Conservation (phyloP, 2,113 vertebrate species). For the Mustela nigripes region DNA sequence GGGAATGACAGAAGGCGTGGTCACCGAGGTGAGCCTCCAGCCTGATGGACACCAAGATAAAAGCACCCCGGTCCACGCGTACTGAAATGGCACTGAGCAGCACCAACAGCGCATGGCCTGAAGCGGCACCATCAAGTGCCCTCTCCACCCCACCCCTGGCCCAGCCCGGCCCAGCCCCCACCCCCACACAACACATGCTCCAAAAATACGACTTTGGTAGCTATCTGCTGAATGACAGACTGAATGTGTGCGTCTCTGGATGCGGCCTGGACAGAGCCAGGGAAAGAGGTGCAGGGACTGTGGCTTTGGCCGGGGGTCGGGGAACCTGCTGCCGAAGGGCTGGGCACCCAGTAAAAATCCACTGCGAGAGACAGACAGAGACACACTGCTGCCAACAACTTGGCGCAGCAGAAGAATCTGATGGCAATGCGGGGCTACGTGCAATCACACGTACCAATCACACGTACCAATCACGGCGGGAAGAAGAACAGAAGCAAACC, state of each 20-base stretch:
- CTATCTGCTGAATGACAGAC: not conserved
- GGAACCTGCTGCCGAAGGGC: not conserved
- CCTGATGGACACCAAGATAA: not conserved
- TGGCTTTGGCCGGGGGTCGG: not conserved
- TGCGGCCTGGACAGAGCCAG: not conserved
- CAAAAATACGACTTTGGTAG: not conserved
- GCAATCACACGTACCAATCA: not conserved
- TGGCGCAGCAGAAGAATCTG: not conserved
- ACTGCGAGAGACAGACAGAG: not conserved
- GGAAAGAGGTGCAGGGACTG: not conserved
- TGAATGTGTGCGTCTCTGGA: not conserved
- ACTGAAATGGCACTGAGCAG: not conserved
- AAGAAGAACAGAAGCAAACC: not conserved
- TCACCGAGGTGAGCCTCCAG: not conserved
- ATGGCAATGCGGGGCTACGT: not conserved
- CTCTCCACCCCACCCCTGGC: too few species aligned
- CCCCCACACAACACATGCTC: accelerated
- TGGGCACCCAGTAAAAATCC: not conserved
- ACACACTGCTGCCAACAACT: not conserved
- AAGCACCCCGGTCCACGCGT: not conserved
- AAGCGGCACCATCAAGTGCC: not conserved
- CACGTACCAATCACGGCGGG: too few species aligned
- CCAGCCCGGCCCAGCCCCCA: not conserved
- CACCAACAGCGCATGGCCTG: not conserved
- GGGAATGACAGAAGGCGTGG: not conserved